A percentile compares a stretch with the other conserved stretches of the same genome.
Conservation (phyloP, 2,888 invertebrate genomes). For the Furcula furcula region DNA sequence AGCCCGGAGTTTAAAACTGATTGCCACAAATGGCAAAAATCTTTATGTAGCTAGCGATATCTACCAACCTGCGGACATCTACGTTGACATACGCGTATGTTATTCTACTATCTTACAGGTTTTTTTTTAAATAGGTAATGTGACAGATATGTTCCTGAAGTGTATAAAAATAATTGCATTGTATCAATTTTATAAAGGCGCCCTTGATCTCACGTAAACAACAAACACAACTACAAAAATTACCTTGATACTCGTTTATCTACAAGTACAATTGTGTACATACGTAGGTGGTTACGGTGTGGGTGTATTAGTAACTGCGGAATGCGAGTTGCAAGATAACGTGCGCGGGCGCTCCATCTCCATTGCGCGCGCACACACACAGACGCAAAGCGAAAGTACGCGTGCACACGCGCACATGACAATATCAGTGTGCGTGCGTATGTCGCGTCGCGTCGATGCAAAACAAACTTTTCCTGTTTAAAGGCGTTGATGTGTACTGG, state of each 20-base stretch:
- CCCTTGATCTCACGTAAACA: not conserved
- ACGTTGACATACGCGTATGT: too few species aligned
- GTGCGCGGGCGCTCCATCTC: conserved; percentile 33
- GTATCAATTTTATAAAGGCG: not conserved
- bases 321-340: conserved; percentile 36
- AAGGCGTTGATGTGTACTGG: too few species aligned
- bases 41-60: too few species aligned
- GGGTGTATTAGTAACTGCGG: conserved; percentile 41
- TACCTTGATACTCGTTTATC: conserved; percentile 14
- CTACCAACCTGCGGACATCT: too few species aligned
- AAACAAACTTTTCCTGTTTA: conserved; percentile 40
- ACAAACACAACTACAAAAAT: not conserved
- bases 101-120: too few species aligned
- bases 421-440: conserved; percentile 11
- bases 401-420: conserved; percentile 17
- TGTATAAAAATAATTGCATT: too few species aligned
- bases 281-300: conserved; percentile 35
- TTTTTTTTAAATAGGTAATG: too few species aligned
- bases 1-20: too few species aligned
- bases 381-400: conserved; percentile 33
- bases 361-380: conserved; percentile 34
- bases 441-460: conserved; percentile 12
- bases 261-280: conserved; percentile 33
- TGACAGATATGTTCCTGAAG: too few species aligned
- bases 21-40: too few species aligned